phyloP scores from a whole-genome alignment of 2,113 vertebrate species.

The Romanogobio albipinnatus region DNA sequence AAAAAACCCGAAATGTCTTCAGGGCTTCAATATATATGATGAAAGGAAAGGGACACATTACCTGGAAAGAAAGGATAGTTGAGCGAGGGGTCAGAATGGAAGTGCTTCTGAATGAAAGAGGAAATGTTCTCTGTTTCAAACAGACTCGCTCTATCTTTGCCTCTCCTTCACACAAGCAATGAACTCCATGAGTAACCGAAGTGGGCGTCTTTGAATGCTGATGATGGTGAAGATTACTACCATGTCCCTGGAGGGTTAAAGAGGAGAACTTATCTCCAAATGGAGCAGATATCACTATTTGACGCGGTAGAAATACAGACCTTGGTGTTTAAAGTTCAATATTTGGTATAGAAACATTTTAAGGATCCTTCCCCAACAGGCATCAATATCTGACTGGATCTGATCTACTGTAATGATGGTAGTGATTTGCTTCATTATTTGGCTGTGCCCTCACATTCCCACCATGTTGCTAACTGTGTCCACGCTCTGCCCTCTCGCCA shows the following conservation, averaged over 20 bases:
- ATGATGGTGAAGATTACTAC: constrained; percentile 12
- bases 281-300: constrained; percentile 16
- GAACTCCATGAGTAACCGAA: constrained; percentile 25
- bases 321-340: background rate
- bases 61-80: constrained; percentile 36
- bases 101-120: constrained; percentile 43
- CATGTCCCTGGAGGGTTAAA: constrained; percentile 17
- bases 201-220: constrained; percentile 6
- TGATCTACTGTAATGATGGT: constrained; percentile 19
- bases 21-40: constrained; percentile 45
- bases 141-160: constrained; percentile 22
- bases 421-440: constrained; percentile 43
- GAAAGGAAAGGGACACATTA: constrained; percentile 48
- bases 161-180: constrained; percentile 29
- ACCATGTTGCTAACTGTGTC: constrained; percentile 32
- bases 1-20: constrained; percentile 34
- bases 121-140: constrained; percentile 42
- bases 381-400: background rate
- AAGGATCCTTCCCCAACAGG: background rate
- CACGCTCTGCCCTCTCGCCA: constrained; percentile 37
- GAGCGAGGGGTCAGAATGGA: constrained; percentile 26
- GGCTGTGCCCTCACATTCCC: constrained; percentile 39
- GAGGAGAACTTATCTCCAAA: constrained; percentile 19
- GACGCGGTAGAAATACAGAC: background rate
- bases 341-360: constrained; percentile 7